These are phyloP conservation scores for Xestia ashworthii DNA, from an alignment of 2,888 invertebrate species.

Conservation along the genomic window DNA sequence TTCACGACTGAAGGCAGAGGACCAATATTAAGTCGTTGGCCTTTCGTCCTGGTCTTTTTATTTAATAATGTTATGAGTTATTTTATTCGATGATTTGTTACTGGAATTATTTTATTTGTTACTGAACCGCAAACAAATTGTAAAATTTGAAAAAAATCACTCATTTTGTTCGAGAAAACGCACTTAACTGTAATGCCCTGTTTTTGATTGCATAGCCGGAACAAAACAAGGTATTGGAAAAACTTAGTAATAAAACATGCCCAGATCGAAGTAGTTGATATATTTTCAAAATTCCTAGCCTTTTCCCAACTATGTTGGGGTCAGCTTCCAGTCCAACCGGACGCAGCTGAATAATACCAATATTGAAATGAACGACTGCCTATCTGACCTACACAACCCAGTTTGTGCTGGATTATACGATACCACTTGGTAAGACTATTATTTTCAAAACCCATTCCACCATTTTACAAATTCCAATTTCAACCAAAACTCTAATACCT, in stretches of 20 bases:
- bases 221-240: not conserved
- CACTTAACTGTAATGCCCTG: not conserved
- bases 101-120: constrained; percentile 1
- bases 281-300: not conserved
- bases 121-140: not conserved
- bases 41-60: constrained; percentile 32
- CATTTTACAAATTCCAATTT: not conserved
- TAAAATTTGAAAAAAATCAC: not conserved
- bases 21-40: constrained; percentile 63
- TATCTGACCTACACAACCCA: too few species aligned
- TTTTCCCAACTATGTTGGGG: too few species aligned
- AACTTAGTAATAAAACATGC: not conserved
- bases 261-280: not conserved
- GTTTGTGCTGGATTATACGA: too few species aligned
- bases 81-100: constrained; percentile 18
- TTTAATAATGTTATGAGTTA: constrained; percentile 41
- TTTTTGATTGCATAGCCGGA: not conserved
- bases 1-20: constrained; percentile 49
- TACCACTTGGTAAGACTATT: too few species aligned
- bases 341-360: too few species aligned
- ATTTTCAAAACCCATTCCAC: too few species aligned
- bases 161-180: not conserved
- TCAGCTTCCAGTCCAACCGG: too few species aligned
- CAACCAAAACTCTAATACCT: not conserved
- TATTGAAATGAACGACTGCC: too few species aligned